A percentile compares a stretch with the other conserved stretches of the same genome.
These are phyloP conservation scores for Orientallactaga bullata DNA, from an alignment of 2,113 vertebrate genomes.

Conservation along the genomic window DNA sequence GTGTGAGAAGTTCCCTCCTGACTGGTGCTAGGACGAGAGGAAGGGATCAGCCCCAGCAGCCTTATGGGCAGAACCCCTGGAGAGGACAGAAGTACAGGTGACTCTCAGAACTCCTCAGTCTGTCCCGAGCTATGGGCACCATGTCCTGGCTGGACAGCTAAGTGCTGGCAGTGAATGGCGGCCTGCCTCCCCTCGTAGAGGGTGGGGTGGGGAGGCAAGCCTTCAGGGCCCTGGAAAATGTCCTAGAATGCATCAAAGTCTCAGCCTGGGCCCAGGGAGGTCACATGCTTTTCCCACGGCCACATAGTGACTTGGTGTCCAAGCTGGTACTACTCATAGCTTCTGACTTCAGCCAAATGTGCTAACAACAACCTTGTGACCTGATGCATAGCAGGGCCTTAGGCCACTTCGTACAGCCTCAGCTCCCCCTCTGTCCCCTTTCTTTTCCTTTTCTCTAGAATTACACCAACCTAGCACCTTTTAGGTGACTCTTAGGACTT, in stretches of 20 bases:
- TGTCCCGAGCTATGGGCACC: neutral
- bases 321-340: neutral
- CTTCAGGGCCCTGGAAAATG: neutral
- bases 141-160: accelerated
- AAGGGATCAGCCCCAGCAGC: neutral
- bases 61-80: accelerated
- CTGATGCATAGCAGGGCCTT: neutral
- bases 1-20: neutral
- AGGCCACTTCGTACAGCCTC: neutral
- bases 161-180: neutral
- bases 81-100: accelerated
- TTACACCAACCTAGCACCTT: neutral
- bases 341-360: neutral
- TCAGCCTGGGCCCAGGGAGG: neutral
- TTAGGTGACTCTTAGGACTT: neutral
- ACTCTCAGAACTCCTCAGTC: neutral
- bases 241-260: neutral
- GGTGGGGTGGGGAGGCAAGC: neutral
- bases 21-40: neutral
- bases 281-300: neutral
- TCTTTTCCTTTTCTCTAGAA: neutral
- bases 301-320: neutral
- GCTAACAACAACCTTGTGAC: neutral
- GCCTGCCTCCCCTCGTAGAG: neutral
- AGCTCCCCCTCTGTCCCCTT: accelerated